These are phyloP conservation scores for Hipparchia sbordonii DNA, from an alignment of 2,888 invertebrate species.

Conservation along the genomic window DNA sequence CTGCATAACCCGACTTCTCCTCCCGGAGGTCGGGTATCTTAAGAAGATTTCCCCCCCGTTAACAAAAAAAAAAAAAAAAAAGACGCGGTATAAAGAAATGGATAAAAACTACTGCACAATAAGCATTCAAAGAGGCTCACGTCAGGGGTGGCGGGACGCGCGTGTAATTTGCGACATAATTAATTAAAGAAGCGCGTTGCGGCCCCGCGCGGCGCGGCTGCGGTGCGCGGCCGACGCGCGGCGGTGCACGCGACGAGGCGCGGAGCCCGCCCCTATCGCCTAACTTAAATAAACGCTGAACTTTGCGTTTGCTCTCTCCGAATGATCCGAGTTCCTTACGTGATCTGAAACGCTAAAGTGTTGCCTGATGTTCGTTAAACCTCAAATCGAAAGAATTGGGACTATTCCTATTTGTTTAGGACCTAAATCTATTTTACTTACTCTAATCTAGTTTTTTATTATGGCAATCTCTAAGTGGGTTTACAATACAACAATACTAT, in stretches of 20 bases:
- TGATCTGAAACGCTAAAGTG: slow-evolving; percentile 7
- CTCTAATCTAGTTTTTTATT: not conserved
- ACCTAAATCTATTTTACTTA: not conserved
- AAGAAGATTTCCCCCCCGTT: no score
- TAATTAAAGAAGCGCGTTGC: not conserved
- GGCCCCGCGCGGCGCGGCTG: not conserved
- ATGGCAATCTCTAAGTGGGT: no score
- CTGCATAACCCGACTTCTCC: no score
- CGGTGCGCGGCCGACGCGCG: no score
- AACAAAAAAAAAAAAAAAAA: no score
- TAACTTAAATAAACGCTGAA: not conserved
- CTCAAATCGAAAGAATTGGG: not conserved
- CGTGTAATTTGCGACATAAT: not conserved
- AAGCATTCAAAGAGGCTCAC: not conserved
- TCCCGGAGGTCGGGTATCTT: no score
- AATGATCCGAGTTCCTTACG: slow-evolving; percentile 1
- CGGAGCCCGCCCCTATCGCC: not conserved
- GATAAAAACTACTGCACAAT: not conserved
- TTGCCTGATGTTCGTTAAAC: not conserved
- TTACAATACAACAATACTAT: no score
- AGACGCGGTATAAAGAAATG: no score
- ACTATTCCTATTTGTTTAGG: not conserved
- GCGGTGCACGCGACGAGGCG: no score
- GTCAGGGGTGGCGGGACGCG: not conserved
- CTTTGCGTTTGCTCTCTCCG: not conserved